Conservation (phyloP, 2,797 vertebrate genomes). For the Sebastes iracundus region DNA sequence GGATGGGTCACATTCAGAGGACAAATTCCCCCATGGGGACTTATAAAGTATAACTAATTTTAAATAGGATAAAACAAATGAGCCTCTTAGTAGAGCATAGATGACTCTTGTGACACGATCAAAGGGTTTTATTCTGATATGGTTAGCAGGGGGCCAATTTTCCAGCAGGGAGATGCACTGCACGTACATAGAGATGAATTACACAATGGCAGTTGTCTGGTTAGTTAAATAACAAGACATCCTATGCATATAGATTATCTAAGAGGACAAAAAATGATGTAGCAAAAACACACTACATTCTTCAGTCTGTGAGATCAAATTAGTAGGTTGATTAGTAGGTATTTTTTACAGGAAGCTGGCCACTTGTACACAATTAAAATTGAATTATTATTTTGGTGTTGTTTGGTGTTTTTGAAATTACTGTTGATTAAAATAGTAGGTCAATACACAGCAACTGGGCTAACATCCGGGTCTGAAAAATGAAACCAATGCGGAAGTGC, state of each 20-base stretch:
- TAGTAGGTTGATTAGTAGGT: not conserved
- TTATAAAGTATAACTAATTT: constrained; percentile 33
- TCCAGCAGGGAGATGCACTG: constrained; percentile 22
- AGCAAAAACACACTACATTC: not conserved
- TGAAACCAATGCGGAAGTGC: not conserved
- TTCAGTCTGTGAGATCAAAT: constrained; percentile 4
- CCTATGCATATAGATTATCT: constrained; percentile 14
- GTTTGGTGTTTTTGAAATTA: constrained; percentile 6
- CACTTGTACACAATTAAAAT: not conserved
- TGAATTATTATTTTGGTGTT: constrained; percentile 1
- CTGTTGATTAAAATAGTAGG: not conserved
- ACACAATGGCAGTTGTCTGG: constrained; percentile 15
- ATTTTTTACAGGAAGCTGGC: not conserved
- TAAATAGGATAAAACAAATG: constrained; percentile 48
- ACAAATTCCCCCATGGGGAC: constrained; percentile 11
- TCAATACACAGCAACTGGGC: not conserved
- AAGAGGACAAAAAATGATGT: not conserved
- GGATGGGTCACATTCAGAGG: constrained; percentile 28
- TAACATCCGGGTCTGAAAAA: too few species aligned
- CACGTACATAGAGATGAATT: constrained; percentile 36
- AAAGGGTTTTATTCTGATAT: constrained; percentile 40
- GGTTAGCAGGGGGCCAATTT: constrained; percentile 27
- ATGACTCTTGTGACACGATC: constrained; percentile 42
- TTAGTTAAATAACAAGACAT: constrained; percentile 9
- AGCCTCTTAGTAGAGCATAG: constrained; percentile 28